Base-by-base conservation (phyloP, 92 coral and sea anemone genomes). In the Metridium senile region DNA sequence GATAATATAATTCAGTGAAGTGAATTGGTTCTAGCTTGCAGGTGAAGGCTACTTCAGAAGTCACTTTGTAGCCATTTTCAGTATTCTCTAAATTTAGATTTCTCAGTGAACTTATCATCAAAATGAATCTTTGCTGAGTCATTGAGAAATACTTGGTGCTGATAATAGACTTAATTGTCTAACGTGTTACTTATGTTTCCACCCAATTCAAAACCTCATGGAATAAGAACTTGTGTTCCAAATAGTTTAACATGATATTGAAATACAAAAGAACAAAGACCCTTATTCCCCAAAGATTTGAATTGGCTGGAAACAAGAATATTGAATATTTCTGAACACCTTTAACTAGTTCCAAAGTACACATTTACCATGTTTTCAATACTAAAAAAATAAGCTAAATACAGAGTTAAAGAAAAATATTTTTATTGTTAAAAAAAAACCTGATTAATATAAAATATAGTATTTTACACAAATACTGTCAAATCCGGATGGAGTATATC, bases 381-480 rank as follows among this genome's bases (percentile, higher is more conserved):
- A 54, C 25, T 45, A 45, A 16, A 20, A 13, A 54, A 54, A 9
- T 54, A 54, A 54, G 59, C 59, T 54, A 54, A 61, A 61, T 61
- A 63, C 45, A 63, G 69, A 58, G 66, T n/a, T 25, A 32, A 9
- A 71, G 53, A 22, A 79, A 62, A 70, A 51, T 79, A 79, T 79
- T 79, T 79, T 79, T 79, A 79, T 59, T 79, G 76, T 52, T 57
- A 70, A 56, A 23, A 26, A 70, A 73, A 31, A 1, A 73, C 69
- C 47, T 54, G 71, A 79, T 75, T 75, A 75, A 75, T 79, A 79
- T 79, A 79, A 69, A 79, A 57, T 69, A 46, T 79, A 76, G 84
- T 70, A 71, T 79, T 79, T 51, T 71, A 13, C 54, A 46, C 51
- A 79, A 52, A 57, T 67, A 59, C 83, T 28, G 47, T 72, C 26